Base-by-base conservation (phyloP, 2,888 invertebrate species). In the Drosophila pseudotakahashii region DNA sequence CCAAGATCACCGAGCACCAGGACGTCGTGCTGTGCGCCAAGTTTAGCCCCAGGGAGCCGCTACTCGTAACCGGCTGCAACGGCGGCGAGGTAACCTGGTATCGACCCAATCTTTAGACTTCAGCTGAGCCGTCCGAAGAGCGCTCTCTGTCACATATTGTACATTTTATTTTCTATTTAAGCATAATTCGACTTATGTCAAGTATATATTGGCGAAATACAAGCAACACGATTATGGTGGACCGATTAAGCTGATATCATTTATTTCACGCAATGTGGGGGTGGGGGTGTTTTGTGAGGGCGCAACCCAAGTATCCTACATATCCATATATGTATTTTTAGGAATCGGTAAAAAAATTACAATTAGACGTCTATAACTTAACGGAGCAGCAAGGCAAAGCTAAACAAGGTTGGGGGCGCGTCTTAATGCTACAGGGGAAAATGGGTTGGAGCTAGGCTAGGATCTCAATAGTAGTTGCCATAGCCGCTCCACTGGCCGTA, bases 21-120 rank as follows among this genome's bases (percentile, higher is more conserved):
- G 96, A 97, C 88, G 95, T 96, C 66, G 98, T 98, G 19, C 95
- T 98, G 55, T 96, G 97, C 90, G 96, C 97, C 77, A 96, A 96
- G 91, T 98, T 98, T 92, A 97, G 96, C 74, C 98, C 98, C 0
- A 94, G 94, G 30, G 96, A 97, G 91, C 96, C 96, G 87, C 93
- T 97, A 78, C 93, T 98, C 39, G 98, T 98, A 41, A 97, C 97
- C 16, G 98, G 98, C 14, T 98, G 98, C 92, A 94, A 98, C 48
- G 95, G 95, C 69, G 98, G 98, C 30, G 95, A 96, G 90, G 95
- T 98, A 64, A 95, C 96, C 48, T 98, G 98, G 96, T 96, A 98
- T 92, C 96, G 97, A 89, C 98, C 98, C 41, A 84, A 89, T 58
- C 84, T 91, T 60, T 91, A 89, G 42, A 32, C n/a, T 16, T 2